Evolutionary conservation across 2,888 invertebrate genomes (phyloP).

Genomic region (Ichneumoninae sp.): DNA sequence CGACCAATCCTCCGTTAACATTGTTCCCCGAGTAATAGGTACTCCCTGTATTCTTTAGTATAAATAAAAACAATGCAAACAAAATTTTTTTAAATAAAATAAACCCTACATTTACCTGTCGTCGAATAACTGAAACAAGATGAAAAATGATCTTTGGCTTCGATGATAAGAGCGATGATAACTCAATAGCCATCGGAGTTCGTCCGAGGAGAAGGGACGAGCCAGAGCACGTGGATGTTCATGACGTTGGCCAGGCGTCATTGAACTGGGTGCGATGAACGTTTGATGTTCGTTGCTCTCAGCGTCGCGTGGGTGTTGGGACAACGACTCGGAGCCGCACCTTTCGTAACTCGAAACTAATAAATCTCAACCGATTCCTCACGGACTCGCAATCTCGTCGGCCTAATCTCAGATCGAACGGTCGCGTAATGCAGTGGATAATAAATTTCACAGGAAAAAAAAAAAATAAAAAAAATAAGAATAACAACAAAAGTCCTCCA

Average conservation of each 20-base stretch:
- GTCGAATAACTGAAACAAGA: slow-evolving; percentile 29
- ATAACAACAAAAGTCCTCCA: not conserved
- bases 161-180: not conserved
- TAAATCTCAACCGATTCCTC: slow-evolving; percentile 55
- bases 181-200: not conserved
- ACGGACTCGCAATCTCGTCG: slow-evolving; percentile 28
- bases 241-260: not conserved
- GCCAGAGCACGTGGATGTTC: not conserved
- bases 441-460: not conserved
- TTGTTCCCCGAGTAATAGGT: too few relatives aligned
- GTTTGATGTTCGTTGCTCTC: slow-evolving; percentile 39
- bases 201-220: not conserved
- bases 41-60: too few relatives aligned
- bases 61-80: too few relatives aligned
- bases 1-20: too few relatives aligned
- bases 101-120: not conserved
- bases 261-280: slow-evolving; percentile 42
- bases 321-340: slow-evolving; percentile 53
- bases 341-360: slow-evolving; percentile 58
- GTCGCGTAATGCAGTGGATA: slow-evolving; percentile 36
- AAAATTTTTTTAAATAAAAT: too few relatives aligned
- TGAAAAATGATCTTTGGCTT: slow-evolving; percentile 23
- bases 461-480: not conserved
- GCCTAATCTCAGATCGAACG: slow-evolving; percentile 24
- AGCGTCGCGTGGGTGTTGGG: slow-evolving; percentile 50